Base-by-base conservation (phyloP, 2,888 invertebrate species). In the Acleris laterana region DNA sequence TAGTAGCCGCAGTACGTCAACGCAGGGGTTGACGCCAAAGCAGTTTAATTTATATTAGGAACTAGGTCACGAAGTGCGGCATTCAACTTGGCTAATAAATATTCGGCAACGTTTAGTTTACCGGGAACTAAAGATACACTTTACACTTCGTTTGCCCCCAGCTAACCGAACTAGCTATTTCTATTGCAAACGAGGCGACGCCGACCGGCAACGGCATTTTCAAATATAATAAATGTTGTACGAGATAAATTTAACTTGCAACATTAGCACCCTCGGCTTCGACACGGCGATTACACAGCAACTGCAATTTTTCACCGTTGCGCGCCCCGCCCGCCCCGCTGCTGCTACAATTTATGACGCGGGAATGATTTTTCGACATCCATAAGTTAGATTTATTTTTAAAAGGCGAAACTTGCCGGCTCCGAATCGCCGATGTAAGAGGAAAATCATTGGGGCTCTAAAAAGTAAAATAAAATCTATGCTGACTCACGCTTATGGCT, bases 301-400 rank as follows among this genome's bases (percentile, higher is more conserved):
- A 81, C 79, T 87, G 89, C 86, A 87, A 90, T 90, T 88, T 90
- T 89, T 90, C 90, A 91, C 84, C 83, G 85, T 79, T 84, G 82
- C 80, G 80, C 84, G 79, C 88, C 89, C 88, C 86, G 25, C 25
- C 25, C 7, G 25, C 6, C 88, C 87, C 81, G 77, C 73, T 76
- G 77, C 73, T 76, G 85, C 83, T 82, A 88, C 85, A 86, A 90
- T 89, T 89, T 90, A 90, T 90, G 89, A 90, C 82, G 82, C 84
- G 79, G 78, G 84, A 87, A 89, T 89, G 88, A 90, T 90, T 90
- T 91, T 89, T 90, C 89, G 89, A 87, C 89, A 88, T 85, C 84
- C 83, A 82, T 84, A 84, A 89, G 81, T 84, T 84, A 84, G 87
- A 89, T 88, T 89, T 87, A 88, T 89, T 82, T 87, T 85, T 85